A percentile compares a stretch with the other conserved stretches of the same genome.
phyloP scores from a whole-genome alignment of 2,888 invertebrate species.

The Scaptomyza polygonia region DNA sequence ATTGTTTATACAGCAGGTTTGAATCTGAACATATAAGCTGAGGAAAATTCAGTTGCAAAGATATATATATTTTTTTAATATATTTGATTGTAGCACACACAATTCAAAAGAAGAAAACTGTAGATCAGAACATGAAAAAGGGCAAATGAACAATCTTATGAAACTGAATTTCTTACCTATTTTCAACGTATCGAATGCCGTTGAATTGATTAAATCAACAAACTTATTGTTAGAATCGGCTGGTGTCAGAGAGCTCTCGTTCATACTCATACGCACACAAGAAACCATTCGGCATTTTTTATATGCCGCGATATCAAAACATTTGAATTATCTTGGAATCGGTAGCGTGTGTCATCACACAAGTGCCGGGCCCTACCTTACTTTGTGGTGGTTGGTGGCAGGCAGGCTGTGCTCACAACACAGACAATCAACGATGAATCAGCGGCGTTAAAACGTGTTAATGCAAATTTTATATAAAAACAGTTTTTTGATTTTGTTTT shows the following conservation, averaged over 20 bases:
- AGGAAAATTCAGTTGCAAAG: too few relatives aligned
- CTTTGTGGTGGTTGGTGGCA: too few relatives aligned
- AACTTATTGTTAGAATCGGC: neutral
- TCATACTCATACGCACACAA: constrained; percentile 3
- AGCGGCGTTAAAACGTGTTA: constrained; percentile 27
- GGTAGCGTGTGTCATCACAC: constrained; percentile 43
- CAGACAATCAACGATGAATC: constrained; percentile 35
- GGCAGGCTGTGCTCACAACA: neutral
- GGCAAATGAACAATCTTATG: neutral
- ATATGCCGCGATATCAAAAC: constrained; percentile 19
- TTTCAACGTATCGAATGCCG: constrained; percentile 8
- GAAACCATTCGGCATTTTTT: constrained; percentile 19
- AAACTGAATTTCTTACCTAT: too few relatives aligned
- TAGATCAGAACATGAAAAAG: neutral
- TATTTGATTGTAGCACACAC: too few relatives aligned
- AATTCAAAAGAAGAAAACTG: constrained; percentile 6
- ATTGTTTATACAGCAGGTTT: too few relatives aligned
- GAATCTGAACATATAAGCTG: too few relatives aligned
- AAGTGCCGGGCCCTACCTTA: constrained; percentile 1
- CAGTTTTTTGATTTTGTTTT: constrained; percentile 5
- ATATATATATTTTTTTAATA: too few relatives aligned
- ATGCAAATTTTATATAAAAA: constrained; percentile 26
- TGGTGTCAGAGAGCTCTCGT: neutral
- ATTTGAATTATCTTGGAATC: constrained; percentile 35
- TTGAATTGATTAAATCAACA: constrained; percentile 23